Percentiles rank a stretch among this genome's conserved stretches.
These are phyloP conservation scores for Drymodes brunneopygia DNA, from an alignment of 2,113 vertebrate genomes.

Conservation along the genomic window DNA sequence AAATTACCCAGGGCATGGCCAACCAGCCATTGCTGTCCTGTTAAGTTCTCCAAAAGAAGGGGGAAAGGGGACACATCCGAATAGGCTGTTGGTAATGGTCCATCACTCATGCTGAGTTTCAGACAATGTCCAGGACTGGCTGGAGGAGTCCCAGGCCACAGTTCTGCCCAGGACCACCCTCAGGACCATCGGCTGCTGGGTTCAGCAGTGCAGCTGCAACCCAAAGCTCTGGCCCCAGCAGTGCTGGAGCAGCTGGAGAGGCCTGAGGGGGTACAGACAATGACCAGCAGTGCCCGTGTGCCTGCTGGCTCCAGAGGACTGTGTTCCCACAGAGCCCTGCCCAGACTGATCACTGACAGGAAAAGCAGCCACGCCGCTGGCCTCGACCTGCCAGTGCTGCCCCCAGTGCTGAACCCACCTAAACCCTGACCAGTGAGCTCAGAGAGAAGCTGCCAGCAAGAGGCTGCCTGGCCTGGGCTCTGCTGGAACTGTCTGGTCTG, in stretches of 20 bases:
- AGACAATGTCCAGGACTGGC: not conserved
- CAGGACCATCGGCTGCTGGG: not conserved
- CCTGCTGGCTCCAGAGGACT: not conserved
- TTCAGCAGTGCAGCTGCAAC: not conserved
- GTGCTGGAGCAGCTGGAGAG: not conserved
- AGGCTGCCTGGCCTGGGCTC: not conserved
- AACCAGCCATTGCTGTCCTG: not conserved
- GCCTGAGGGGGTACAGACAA: rapidly evolving
- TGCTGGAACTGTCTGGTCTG: not conserved
- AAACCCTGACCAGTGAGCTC: rapidly evolving
- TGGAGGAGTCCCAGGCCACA: not conserved
- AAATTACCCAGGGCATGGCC: not conserved
- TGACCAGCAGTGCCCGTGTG: not conserved
- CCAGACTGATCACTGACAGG: not conserved
- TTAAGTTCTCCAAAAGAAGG: not conserved
- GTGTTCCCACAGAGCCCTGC: not conserved
- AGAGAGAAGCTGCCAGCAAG: not conserved
- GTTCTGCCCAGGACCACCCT: not conserved
- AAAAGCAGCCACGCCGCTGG: not conserved
- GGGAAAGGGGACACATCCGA: not conserved
- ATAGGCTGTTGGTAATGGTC: not conserved
- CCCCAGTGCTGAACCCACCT: not conserved
- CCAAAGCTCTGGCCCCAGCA: not conserved
- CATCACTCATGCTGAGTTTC: not conserved
- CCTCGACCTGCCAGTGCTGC: not conserved